Evolutionary conservation across 2,797 vertebrate species (phyloP).

Genomic region (Epinephelus malabaricus): DNA sequence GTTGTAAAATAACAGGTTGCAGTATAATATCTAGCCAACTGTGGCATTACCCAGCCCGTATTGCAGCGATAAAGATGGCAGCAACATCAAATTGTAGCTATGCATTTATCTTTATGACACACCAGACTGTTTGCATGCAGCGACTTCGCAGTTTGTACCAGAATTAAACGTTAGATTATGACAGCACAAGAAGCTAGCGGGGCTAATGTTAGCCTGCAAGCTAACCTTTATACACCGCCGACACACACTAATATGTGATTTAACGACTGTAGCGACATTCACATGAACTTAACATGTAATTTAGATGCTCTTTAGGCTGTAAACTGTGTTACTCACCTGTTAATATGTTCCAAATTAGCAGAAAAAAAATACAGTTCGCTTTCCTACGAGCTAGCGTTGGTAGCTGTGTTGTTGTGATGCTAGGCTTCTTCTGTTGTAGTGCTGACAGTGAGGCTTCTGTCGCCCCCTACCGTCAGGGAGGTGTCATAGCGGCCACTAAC

Average conservation of each 20-base stretch:
- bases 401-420: conserved; percentile 32
- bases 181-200: conserved; percentile 8
- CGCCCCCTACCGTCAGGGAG: conserved; percentile 24
- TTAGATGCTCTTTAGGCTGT: rapidly evolving
- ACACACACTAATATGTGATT: background rate
- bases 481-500: background rate
- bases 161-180: background rate
- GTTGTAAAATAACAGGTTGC: background rate
- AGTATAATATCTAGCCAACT: background rate
- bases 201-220: conserved; percentile 31
- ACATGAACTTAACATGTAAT: rapidly evolving
- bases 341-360: conserved; percentile 61
- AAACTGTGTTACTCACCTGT: conserved; percentile 66
- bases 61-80: rapidly evolving
- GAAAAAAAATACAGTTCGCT: conserved; percentile 66
- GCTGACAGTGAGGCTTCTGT: rapidly evolving
- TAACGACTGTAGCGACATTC: rapidly evolving
- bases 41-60: background rate
- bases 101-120: rapidly evolving
- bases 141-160: rapidly evolving
- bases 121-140: rapidly evolving
- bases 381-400: conserved; percentile 26
- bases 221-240: background rate
- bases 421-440: background rate
- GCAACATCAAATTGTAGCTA: rapidly evolving